A percentile compares a stretch with the other conserved stretches of the same genome.
Evolutionary conservation across 2,888 invertebrate genomes (phyloP).

Genomic region (Drosophila gaucha): DNA sequence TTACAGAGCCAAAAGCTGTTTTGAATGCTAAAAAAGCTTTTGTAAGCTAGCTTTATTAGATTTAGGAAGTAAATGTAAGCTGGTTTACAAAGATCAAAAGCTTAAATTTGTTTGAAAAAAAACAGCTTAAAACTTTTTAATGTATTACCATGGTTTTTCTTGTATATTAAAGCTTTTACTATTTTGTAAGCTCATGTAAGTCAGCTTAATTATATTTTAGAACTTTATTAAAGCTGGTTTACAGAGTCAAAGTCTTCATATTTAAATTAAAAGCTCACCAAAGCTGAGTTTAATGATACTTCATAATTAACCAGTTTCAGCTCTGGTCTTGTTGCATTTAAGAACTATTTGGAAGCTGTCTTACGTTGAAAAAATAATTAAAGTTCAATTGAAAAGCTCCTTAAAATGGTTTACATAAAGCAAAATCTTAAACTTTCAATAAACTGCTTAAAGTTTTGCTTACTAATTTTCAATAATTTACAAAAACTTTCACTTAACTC

Average conservation of each 20-base stretch:
- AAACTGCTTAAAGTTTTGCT: not conserved
- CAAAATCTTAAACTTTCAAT: too few species aligned
- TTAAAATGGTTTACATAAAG: too few species aligned
- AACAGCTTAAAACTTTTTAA: not conserved
- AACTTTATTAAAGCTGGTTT: too few species aligned
- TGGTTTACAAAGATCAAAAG: not conserved
- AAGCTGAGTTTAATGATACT: too few species aligned
- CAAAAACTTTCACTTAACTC: not conserved
- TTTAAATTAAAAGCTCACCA: too few species aligned
- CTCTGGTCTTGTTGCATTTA: too few species aligned
- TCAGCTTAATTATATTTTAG: not conserved
- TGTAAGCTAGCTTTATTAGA: slow-evolving; percentile 6
- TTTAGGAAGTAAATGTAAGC: not conserved
- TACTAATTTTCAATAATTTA: not conserved
- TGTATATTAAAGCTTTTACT: not conserved
- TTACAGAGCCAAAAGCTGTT: slow-evolving; percentile 9
- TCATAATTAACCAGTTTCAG: too few species aligned
- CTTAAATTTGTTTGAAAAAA: too few species aligned
- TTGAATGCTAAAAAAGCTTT: not conserved
- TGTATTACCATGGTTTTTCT: not conserved
- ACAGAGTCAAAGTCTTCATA: too few species aligned
- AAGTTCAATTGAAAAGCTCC: not conserved
- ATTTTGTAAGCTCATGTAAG: not conserved
- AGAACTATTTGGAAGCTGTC: too few species aligned
- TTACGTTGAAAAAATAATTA: too few species aligned